phyloP scores from a whole-genome alignment of 2,113 vertebrate species.

The Indicator indicator region DNA sequence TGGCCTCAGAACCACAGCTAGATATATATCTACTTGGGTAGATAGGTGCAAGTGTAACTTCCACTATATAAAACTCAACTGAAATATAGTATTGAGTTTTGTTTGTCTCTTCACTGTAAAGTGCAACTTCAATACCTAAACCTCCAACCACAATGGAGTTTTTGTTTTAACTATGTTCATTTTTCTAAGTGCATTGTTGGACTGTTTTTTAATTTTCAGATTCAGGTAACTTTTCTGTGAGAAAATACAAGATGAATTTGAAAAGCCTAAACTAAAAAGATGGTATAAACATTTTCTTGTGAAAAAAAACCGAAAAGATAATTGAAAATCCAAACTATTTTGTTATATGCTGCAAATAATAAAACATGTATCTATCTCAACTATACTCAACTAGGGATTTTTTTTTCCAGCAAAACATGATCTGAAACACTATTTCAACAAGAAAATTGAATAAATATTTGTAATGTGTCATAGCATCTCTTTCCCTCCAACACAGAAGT shows the following conservation, averaged over 20 bases:
- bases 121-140: neutral
- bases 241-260: neutral
- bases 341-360: neutral
- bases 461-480: too few species aligned
- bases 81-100: neutral
- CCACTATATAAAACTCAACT: neutral
- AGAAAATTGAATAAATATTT: neutral
- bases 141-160: neutral
- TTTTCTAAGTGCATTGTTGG: neutral
- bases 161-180: neutral
- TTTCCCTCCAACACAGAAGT: too few species aligned
- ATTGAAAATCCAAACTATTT: neutral
- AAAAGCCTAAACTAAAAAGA: neutral
- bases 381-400: neutral
- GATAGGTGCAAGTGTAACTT: neutral
- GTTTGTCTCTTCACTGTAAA: neutral
- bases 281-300: neutral
- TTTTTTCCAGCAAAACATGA: neutral
- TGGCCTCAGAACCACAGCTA: neutral
- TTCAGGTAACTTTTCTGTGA: neutral
- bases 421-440: neutral
- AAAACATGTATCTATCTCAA: neutral
- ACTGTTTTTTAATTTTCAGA: neutral
- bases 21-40: rapidly evolving
- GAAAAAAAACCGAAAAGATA: neutral